A percentile compares a stretch with the other conserved stretches of the same genome.
These are phyloP conservation scores for Drosophila dives DNA, from an alignment of 2,888 invertebrate genomes.

Conservation along the genomic window DNA sequence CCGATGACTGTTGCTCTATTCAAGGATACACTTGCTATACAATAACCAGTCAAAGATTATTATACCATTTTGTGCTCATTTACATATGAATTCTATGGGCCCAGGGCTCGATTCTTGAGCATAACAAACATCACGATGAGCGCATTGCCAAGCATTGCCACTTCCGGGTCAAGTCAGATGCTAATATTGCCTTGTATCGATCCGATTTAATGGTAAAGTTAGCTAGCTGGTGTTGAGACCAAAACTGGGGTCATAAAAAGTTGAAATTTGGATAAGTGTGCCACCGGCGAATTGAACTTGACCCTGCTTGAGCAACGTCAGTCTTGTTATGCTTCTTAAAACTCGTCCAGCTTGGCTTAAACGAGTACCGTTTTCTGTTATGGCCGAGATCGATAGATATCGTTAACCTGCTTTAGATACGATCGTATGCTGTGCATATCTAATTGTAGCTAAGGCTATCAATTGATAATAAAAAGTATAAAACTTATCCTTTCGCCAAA, in stretches of 20 bases:
- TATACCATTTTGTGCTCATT: slow-evolving; percentile 57
- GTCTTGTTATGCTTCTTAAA: slow-evolving; percentile 23
- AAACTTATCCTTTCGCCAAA: slow-evolving; percentile 13
- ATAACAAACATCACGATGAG: slow-evolving; percentile 35
- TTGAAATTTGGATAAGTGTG: slow-evolving; percentile 68
- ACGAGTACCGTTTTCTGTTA: slow-evolving; percentile 8
- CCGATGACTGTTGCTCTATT: slow-evolving; percentile 40
- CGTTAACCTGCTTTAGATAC: background rate
- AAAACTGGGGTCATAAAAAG: slow-evolving; percentile 70
- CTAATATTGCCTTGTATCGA: slow-evolving; percentile 22
- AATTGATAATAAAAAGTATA: slow-evolving; percentile 7
- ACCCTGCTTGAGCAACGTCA: slow-evolving; percentile 54
- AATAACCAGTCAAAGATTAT: slow-evolving; percentile 48
- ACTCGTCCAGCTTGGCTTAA: slow-evolving; percentile 43
- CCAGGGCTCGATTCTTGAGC: slow-evolving; percentile 66
- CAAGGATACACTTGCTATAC: slow-evolving; percentile 51
- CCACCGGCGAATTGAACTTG: slow-evolving; percentile 79
- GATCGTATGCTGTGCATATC: background rate
- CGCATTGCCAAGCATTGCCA: slow-evolving; percentile 43
- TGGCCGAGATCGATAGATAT: background rate
- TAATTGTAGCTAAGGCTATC: slow-evolving; percentile 6
- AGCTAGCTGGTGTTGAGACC: slow-evolving; percentile 14
- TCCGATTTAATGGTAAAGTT: slow-evolving; percentile 32
- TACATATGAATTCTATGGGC: slow-evolving; percentile 69
- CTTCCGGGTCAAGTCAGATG: slow-evolving; percentile 65